Conservation (phyloP, 2,113 vertebrate genomes). For the Myrmecophaga tridactyla region DNA sequence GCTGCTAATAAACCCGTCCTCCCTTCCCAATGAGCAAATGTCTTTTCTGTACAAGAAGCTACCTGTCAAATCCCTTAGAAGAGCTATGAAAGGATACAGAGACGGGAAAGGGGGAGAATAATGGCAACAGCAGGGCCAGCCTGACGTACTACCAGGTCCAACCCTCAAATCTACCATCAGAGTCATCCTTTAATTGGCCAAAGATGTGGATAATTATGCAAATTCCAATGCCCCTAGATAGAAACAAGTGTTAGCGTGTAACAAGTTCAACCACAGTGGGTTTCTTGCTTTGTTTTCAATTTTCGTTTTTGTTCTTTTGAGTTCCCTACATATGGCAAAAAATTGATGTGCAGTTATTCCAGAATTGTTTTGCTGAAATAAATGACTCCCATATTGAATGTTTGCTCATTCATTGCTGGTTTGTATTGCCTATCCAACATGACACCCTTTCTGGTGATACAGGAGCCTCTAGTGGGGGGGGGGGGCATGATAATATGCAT, state of each 20-base stretch:
- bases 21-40: neutral
- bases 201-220: accelerated
- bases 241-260: accelerated
- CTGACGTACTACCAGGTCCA: too few relatives aligned
- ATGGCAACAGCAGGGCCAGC: too few relatives aligned
- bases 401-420: too few relatives aligned
- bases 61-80: neutral
- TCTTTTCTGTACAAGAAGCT: neutral
- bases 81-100: neutral
- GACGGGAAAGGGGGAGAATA: too few relatives aligned
- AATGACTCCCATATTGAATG: accelerated
- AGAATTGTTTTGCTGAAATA: neutral
- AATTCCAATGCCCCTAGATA: neutral
- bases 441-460: neutral
- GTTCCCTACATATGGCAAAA: neutral
- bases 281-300: neutral
- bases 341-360: neutral
- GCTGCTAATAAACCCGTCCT: neutral
- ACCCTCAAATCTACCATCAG: too few relatives aligned
- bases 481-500: neutral
- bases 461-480: neutral
- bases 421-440: neutral
- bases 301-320: neutral
- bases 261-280: neutral
- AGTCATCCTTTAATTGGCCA: accelerated